These are phyloP conservation scores for Gastracanthus pulcherrimus DNA, from an alignment of 2,888 invertebrate genomes.

Conservation along the genomic window DNA sequence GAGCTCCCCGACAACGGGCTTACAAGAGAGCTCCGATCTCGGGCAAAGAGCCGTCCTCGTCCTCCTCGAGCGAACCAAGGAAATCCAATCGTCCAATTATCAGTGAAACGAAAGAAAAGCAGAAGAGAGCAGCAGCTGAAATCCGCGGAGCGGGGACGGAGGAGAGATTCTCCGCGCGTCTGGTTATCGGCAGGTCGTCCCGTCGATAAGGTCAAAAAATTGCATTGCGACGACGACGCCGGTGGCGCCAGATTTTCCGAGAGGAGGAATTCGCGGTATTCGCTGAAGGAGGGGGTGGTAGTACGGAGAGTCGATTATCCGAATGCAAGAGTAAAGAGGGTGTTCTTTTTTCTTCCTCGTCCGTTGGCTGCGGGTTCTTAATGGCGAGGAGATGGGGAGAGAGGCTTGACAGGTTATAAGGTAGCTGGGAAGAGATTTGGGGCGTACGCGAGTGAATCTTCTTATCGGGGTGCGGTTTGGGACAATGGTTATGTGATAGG, in stretches of 20 bases:
- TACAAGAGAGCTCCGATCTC: background rate
- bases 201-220: conserved; percentile 55
- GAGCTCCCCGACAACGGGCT: background rate
- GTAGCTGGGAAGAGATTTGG: no score
- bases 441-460: background rate
- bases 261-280: conserved; percentile 44
- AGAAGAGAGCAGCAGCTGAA: conserved; percentile 23
- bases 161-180: conserved; percentile 24
- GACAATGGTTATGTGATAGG: no score
- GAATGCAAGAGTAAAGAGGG: background rate
- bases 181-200: conserved; percentile 54
- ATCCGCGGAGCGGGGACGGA: background rate
- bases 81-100: conserved; percentile 53
- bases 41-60: background rate
- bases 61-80: background rate
- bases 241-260: no score
- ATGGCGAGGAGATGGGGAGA: background rate
- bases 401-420: background rate
- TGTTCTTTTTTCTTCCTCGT: background rate
- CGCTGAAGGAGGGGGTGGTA: background rate
- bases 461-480: background rate
- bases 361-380: no score
- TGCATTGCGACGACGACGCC: conserved; percentile 52
- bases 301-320: conserved; percentile 42
- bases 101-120: conserved; percentile 53